A percentile compares a stretch with the other conserved stretches of the same genome.
phyloP scores from a whole-genome alignment of 2,113 vertebrate species.

The Cavia porcellus region DNA sequence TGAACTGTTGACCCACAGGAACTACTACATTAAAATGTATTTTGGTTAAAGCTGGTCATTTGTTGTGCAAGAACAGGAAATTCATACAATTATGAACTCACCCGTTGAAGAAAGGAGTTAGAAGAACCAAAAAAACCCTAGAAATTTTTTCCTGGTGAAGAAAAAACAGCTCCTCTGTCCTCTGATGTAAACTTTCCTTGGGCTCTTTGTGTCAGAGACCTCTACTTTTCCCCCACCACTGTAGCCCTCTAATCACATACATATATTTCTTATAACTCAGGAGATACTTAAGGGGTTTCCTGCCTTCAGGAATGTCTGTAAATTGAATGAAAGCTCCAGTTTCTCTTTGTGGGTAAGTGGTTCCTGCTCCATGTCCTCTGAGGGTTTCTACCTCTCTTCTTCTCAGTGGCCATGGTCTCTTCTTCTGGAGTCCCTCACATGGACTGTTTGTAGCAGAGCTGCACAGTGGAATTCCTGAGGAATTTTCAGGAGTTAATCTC shows the following conservation, averaged over 20 bases:
- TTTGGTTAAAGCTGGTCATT: not conserved
- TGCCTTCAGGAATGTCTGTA: not conserved
- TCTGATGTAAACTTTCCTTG: not conserved
- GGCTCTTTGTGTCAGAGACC: not conserved
- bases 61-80: not conserved
- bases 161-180: not conserved
- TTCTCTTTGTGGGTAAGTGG: not conserved
- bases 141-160: not conserved
- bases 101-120: not conserved
- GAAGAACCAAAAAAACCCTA: not conserved
- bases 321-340: not conserved
- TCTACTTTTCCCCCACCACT: not conserved
- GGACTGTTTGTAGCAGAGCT: not conserved
- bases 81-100: not conserved
- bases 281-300: not conserved
- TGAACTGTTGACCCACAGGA: not conserved
- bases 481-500: not conserved
- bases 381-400: not conserved
- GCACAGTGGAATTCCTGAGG: not conserved
- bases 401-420: not conserved
- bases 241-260: not conserved
- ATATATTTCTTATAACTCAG: not conserved
- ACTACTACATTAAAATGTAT: not conserved
- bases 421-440: not conserved
- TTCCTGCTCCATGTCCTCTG: not conserved